These are phyloP conservation scores for Coremacera marginata DNA, from an alignment of 2,888 invertebrate species.

Conservation along the genomic window DNA sequence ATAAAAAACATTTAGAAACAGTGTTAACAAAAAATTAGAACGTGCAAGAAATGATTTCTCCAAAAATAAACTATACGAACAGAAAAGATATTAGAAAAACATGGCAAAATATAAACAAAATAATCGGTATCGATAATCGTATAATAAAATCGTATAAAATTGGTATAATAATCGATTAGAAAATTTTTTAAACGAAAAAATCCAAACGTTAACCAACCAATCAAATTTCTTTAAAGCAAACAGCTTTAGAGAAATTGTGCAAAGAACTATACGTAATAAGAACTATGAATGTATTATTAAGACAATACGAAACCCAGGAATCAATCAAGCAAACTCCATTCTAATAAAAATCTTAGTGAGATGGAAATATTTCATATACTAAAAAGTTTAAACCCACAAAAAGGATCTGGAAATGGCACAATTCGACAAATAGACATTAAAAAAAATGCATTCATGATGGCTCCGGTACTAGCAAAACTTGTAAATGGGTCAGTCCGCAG, in stretches of 20 bases:
- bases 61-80: neutral
- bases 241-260: slow-evolving; percentile 10
- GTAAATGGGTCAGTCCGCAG: no score
- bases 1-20: no score
- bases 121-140: no score
- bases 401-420: slow-evolving; percentile 3
- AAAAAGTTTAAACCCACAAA: neutral
- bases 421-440: slow-evolving; percentile 29
- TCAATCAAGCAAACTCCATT: neutral
- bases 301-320: neutral
- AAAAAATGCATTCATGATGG: neutral
- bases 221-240: no score
- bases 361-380: slow-evolving; percentile 29
- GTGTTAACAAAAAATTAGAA: slow-evolving; percentile 13
- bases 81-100: neutral
- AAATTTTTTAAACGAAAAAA: slow-evolving; percentile 1
- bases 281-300: slow-evolving; percentile 19
- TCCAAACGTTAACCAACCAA: neutral
- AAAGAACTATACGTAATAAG: slow-evolving; percentile 21
- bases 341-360: slow-evolving; percentile 7
- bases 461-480: slow-evolving; percentile 8
- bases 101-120: no score
- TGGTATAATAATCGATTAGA: neutral
- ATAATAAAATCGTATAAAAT: no score
- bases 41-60: neutral